phyloP scores from a whole-genome alignment of 1,140 invertebrate genomes.

The Philotrypesis tridentata region DNA sequence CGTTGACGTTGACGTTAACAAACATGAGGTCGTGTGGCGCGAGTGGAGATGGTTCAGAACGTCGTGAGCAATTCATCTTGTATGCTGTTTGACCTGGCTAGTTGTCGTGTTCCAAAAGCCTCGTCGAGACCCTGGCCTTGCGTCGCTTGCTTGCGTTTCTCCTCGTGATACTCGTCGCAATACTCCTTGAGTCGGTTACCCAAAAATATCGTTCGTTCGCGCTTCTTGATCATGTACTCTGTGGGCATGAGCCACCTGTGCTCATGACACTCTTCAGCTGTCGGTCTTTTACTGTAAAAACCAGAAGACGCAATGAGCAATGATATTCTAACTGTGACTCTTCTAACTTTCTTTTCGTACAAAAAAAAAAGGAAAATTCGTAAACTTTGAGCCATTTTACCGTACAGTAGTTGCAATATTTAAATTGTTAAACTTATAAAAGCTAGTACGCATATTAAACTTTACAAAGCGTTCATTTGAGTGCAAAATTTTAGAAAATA shows the following conservation, averaged over 20 bases:
- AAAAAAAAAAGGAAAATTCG: constrained; percentile 41
- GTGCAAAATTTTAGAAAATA: too few species aligned
- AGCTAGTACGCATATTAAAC: too few species aligned
- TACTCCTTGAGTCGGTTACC: constrained; percentile 88
- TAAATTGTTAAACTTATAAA: too few species aligned
- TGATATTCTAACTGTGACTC: too few species aligned
- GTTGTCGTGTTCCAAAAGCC: constrained; percentile 74
- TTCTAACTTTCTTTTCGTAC: too few species aligned
- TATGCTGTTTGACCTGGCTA: constrained; percentile 85
- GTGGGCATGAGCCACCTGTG: constrained; percentile 94
- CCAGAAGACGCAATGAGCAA: background rate
- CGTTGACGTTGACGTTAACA: too few species aligned
- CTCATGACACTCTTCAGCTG: constrained; percentile 94
- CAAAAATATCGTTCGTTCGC: constrained; percentile 90
- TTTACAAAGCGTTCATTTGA: too few species aligned
- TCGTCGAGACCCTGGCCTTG: constrained; percentile 75
- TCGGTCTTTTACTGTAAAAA: constrained; percentile 88
- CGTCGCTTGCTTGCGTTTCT: constrained; percentile 76
- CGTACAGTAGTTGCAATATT: too few species aligned
- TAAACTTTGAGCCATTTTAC: too few species aligned
- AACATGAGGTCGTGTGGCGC: background rate
- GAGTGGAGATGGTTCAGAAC: constrained; percentile 56
- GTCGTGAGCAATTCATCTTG: constrained; percentile 85
- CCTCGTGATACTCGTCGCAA: constrained; percentile 83
- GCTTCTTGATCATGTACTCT: constrained; percentile 94